Evolutionary conservation across 2,113 vertebrate species (phyloP).

Genomic region (Girardinichthys multiradiatus): DNA sequence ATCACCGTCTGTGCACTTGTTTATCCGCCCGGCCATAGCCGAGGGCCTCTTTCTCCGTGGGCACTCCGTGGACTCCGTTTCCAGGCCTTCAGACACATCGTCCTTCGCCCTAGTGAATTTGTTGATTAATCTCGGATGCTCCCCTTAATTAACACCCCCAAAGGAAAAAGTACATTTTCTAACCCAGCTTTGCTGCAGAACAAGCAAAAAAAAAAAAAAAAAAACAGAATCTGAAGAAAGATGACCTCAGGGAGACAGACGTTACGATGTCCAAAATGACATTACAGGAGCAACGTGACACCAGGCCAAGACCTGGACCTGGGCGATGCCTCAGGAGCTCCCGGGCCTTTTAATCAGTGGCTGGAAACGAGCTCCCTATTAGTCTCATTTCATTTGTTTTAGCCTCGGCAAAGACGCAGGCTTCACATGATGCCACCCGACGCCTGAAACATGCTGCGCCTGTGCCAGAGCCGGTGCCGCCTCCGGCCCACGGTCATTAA

Average conservation of each 20-base stretch:
- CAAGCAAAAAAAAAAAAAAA: constrained; percentile 82
- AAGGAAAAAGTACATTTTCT: constrained; percentile 91
- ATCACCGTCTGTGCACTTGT: constrained; percentile 92
- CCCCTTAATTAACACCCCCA: constrained; percentile 99
- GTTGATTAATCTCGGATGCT: constrained; percentile 99
- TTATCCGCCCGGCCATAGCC: constrained; percentile 90
- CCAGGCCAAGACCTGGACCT: constrained; percentile 82
- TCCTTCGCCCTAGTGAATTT: constrained; percentile 98
- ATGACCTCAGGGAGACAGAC: constrained; percentile 95
- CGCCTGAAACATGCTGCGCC: constrained; percentile 88
- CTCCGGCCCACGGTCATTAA: constrained; percentile 89
- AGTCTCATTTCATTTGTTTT: constrained; percentile 96
- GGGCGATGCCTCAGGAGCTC: constrained; percentile 91
- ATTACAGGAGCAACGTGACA: constrained; percentile 87
- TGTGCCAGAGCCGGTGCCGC: constrained; percentile 79
- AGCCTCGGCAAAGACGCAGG: constrained; percentile 81
- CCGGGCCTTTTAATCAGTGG: constrained; percentile 92
- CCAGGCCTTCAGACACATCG: constrained; percentile 96
- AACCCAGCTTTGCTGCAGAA: constrained; percentile 82
- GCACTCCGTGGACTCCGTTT: constrained; percentile 86
- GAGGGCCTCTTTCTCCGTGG: constrained; percentile 89
- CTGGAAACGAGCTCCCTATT: constrained; percentile 90
- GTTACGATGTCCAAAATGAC: constrained; percentile 88
- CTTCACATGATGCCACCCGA: constrained; percentile 90
- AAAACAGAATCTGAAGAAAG: constrained; percentile 89